These are phyloP conservation scores for Nannoperca obscura DNA, from an alignment of 2,797 vertebrate species.

Conservation along the genomic window DNA sequence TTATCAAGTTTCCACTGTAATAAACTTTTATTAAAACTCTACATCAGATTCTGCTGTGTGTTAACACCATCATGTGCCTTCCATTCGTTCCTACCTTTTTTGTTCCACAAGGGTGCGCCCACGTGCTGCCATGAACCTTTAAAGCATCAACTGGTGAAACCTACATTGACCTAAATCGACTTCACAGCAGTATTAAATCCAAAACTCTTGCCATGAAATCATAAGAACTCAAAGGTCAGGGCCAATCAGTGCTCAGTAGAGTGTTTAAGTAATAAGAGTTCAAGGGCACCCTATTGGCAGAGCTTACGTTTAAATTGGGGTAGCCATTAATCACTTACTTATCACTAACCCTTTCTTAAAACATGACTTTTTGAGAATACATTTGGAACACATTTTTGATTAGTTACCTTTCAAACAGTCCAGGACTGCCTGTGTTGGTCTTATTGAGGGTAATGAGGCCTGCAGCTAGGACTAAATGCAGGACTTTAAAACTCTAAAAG, in stretches of 20 bases:
- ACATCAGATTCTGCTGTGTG: not conserved
- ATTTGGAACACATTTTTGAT: not conserved
- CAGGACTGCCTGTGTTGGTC: too few relatives aligned
- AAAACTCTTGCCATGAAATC: not conserved
- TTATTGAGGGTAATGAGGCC: too few relatives aligned
- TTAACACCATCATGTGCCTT: not conserved
- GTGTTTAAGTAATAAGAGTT: too few relatives aligned
- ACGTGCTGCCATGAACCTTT: not conserved
- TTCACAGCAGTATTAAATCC: not conserved
- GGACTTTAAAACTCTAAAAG: too few relatives aligned
- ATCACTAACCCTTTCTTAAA: not conserved
- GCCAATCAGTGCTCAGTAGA: too few relatives aligned
- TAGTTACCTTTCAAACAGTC: not conserved
- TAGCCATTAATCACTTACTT: not conserved
- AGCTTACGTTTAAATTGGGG: too few relatives aligned
- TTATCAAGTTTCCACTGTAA: constrained; percentile 28
- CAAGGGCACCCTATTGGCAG: too few relatives aligned
- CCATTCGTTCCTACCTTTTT: not conserved
- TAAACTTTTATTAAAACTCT: constrained; percentile 35
- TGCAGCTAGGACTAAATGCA: too few relatives aligned
- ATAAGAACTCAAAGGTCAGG: too few relatives aligned
- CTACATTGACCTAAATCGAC: not conserved
- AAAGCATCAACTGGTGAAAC: not conserved
- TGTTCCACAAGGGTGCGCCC: constrained; percentile 14
- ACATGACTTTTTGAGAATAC: not conserved